Conservation (phyloP, 2,888 invertebrate genomes). For the Lepidonotus clava region DNA sequence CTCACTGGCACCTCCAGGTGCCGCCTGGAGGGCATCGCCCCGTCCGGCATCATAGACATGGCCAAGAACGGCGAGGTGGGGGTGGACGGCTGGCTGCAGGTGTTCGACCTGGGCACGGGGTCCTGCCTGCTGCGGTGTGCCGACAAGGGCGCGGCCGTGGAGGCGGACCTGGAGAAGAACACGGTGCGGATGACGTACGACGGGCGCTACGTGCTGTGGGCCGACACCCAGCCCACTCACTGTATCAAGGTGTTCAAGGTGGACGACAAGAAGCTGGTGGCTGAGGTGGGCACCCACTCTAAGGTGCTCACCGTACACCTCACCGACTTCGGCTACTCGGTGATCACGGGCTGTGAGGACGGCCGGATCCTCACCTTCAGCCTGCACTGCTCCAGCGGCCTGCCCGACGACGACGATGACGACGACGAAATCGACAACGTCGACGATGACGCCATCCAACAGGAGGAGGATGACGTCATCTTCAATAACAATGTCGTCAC, state of each 20-base stretch:
- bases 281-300: slow-evolving; percentile 63
- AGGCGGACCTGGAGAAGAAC: not conserved
- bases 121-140: not conserved
- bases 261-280: slow-evolving; percentile 24
- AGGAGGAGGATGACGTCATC: slow-evolving; percentile 48
- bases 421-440: not conserved
- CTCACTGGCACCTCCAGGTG: not conserved
- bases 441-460: not conserved
- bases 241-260: slow-evolving; percentile 56
- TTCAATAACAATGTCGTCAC: not conserved
- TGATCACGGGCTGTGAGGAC: slow-evolving; percentile 64
- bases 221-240: slow-evolving; percentile 56
- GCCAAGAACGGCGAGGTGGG: slow-evolving; percentile 63
- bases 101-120: slow-evolving; percentile 61
- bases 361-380: slow-evolving; percentile 64
- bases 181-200: slow-evolving; percentile 62
- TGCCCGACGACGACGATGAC: not conserved
- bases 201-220: slow-evolving; percentile 64
- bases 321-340: slow-evolving; percentile 62
- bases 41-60: slow-evolving; percentile 60
- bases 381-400: slow-evolving; percentile 51
- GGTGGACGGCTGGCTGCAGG: slow-evolving; percentile 64
- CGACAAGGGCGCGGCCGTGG: slow-evolving; percentile 3
- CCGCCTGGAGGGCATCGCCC: slow-evolving; percentile 27
- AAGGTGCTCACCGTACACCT: slow-evolving; percentile 57